phyloP scores from a whole-genome alignment of 2,113 vertebrate species.

The Microcebus tavaratra region DNA sequence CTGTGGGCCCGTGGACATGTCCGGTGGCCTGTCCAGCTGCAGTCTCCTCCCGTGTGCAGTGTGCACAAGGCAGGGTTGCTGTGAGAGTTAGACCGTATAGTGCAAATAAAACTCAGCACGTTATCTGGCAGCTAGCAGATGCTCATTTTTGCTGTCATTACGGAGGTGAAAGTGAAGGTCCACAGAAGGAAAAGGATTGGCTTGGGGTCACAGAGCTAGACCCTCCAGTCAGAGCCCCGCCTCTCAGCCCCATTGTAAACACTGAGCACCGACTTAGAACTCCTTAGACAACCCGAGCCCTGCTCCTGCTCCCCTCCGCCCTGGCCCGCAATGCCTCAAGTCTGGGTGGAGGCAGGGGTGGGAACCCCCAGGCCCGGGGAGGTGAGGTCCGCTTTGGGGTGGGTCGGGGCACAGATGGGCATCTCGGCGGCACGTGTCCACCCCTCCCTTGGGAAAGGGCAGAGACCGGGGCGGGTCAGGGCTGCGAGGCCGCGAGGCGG shows the following conservation, averaged over 20 bases:
- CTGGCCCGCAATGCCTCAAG: neutral
- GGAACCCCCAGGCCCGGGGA: neutral
- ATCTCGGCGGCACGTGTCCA: neutral
- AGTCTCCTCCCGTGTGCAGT: neutral
- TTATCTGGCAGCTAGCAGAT: neutral
- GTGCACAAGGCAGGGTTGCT: neutral
- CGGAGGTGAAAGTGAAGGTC: neutral
- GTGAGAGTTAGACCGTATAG: neutral
- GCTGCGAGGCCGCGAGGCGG: neutral
- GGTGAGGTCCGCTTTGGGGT: neutral
- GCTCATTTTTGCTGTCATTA: neutral
- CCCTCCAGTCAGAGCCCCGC: neutral
- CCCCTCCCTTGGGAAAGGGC: neutral
- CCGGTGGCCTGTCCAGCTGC: neutral
- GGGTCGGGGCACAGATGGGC: neutral
- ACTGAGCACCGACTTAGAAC: neutral
- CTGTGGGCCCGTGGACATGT: neutral
- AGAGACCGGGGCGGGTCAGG: accelerated
- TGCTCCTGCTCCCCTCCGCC: neutral
- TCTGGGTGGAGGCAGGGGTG: neutral
- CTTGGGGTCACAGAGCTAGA: neutral
- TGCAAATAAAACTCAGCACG: neutral
- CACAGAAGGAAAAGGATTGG: neutral
- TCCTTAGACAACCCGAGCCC: neutral
- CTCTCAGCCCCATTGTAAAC: neutral